Conservation (phyloP, 2,888 invertebrate species). For the Gonocerus acuteangulatus region DNA sequence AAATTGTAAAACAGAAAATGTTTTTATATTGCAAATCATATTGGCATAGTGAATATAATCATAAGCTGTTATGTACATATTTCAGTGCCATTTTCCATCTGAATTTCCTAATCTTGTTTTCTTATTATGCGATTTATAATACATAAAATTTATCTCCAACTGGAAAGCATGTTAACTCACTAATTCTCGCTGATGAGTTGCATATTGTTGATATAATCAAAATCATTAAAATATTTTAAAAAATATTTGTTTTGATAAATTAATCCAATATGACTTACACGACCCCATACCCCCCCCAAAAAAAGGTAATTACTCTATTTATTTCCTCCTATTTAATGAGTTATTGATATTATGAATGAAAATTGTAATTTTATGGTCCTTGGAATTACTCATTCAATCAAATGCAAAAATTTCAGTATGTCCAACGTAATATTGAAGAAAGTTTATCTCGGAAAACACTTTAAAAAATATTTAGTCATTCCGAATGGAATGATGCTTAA, state of each 20-base stretch:
- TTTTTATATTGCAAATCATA: slow-evolving; percentile 7
- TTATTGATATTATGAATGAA: too few species aligned
- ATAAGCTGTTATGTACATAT: slow-evolving; percentile 34
- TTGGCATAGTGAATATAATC: background rate
- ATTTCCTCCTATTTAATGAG: too few species aligned
- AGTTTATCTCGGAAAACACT: too few species aligned
- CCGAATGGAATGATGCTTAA: too few species aligned
- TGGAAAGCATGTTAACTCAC: slow-evolving; percentile 35
- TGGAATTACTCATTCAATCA: too few species aligned
- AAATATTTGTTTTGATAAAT: background rate
- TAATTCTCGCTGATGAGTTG: slow-evolving; percentile 38
- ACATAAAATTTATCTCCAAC: slow-evolving; percentile 28
- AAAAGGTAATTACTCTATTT: too few species aligned
- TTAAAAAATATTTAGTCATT: too few species aligned
- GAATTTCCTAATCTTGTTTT: slow-evolving; percentile 31
- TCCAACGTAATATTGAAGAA: too few species aligned
- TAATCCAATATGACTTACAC: too few species aligned
- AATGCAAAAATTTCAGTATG: too few species aligned
- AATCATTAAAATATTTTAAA: slow-evolving; percentile 26
- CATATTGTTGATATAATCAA: slow-evolving; percentile 39
- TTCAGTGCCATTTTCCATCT: slow-evolving; percentile 37
- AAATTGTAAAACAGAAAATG: background rate
- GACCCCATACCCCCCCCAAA: too few species aligned
- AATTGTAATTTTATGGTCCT: too few species aligned
- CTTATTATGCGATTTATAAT: slow-evolving; percentile 37